Base-by-base conservation (phyloP, 1,140 invertebrate genomes). In the Trichonephila inaurata region DNA sequence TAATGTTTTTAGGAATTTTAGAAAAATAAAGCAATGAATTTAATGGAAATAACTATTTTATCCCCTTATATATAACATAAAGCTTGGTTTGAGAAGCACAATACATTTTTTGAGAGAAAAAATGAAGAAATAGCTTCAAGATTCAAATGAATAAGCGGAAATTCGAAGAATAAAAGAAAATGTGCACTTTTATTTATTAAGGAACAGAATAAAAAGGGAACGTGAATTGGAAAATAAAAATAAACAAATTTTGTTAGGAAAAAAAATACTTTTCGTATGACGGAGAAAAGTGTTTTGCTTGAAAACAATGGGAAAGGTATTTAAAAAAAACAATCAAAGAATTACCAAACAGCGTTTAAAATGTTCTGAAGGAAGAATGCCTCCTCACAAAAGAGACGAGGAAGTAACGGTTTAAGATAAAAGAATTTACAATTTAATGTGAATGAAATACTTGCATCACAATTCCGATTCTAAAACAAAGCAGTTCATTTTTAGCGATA, bases 401-500 rank as follows among this genome's bases (percentile, higher is more conserved):
- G 58, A 93, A 93, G 86, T 89, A 77, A 92, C 82, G 83, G 85
- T 88, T 51, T 93, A 82, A 77, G 86, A 93, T 89, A 93, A 93
- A 93, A 88, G 85, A 88, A 87, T 28, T 88, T 88, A 93, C 85
- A 93, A 69, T 88, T 93, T 93, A 93, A 93, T 89, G 33, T 93
- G 85, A 88, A 89, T 89, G 72, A 77, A 93, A 88, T 93, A 93
- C 92, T 88, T 51, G 92, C 92, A 66, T 62, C 58, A 62, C 62
- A 69, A 51, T 69, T 86, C 62, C 69, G 85, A 93, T 82, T 77
- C 61, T 88, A 89, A 93, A 93, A 93, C 92, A 93, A 93, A 93
- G 86, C 92, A 93, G 85, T 88, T 88, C 92, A 82, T 88, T 72
- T 89, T 61, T 40, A 81, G 86, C 51, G 72, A 93, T 93, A 93